Conservation (phyloP, 2,113 vertebrate species). For the Chroicocephalus ridibundus region DNA sequence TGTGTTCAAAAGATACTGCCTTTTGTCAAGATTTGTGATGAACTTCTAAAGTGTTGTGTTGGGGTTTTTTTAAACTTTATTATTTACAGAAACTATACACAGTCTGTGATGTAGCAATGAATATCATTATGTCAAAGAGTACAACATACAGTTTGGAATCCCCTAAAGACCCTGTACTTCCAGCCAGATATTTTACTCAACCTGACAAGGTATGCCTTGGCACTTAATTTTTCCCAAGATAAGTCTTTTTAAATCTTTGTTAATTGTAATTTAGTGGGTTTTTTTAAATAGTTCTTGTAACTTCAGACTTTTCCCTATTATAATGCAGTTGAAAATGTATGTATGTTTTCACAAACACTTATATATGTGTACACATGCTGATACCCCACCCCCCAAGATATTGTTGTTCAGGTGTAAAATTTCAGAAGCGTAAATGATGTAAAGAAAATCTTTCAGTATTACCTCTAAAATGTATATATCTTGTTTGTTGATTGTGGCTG, state of each 20-base stretch:
- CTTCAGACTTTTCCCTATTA: background rate
- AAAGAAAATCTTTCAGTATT: background rate
- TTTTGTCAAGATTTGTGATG: background rate
- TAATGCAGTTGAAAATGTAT: background rate
- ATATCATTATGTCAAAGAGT: slow-evolving; percentile 98
- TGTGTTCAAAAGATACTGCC: background rate
- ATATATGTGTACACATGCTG: background rate
- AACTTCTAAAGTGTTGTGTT: background rate
- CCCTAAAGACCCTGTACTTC: slow-evolving; percentile 96
- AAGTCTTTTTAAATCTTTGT: background rate
- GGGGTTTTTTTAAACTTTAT: background rate
- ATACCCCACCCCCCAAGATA: rapidly evolving
- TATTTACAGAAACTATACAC: slow-evolving; percentile 92
- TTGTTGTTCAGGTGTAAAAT: background rate
- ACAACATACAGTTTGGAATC: slow-evolving; percentile 99
- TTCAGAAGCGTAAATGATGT: background rate
- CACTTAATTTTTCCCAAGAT: slow-evolving; percentile 10
- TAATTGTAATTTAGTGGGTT: background rate
- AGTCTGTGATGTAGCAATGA: slow-evolving; percentile 98
- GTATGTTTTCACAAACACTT: background rate
- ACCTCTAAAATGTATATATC: background rate
- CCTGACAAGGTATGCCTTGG: slow-evolving; percentile 89
- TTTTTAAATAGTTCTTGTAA: background rate
- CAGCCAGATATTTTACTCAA: slow-evolving; percentile 93
- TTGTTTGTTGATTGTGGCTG: background rate